Percentiles rank a stretch among this genome's conserved stretches.
These are phyloP conservation scores for Nothura maculosa DNA, from an alignment of 2,797 vertebrate genomes.

Conservation along the genomic window DNA sequence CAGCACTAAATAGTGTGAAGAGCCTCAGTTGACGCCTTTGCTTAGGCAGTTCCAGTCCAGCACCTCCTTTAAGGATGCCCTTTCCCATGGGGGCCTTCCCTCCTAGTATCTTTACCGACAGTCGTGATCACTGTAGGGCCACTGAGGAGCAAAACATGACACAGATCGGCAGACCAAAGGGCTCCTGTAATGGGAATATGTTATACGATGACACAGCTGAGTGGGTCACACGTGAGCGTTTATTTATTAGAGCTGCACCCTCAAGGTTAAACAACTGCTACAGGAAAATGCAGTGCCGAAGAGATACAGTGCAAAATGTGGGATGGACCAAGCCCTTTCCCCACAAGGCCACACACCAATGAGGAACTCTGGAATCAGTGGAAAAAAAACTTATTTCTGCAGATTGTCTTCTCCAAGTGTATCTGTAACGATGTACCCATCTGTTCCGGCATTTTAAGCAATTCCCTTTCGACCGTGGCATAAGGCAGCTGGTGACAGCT, in stretches of 20 bases:
- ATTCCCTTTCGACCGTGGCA: fast-evolving
- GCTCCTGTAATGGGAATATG: fast-evolving
- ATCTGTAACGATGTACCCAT: not conserved
- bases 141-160: not conserved
- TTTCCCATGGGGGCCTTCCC: fast-evolving
- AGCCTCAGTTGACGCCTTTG: fast-evolving
- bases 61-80: not conserved
- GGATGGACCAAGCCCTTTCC: not conserved
- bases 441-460: not conserved
- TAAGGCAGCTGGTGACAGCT: fast-evolving
- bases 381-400: not conserved
- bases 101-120: not conserved
- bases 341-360: fast-evolving
- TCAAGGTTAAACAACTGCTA: not conserved
- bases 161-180: not conserved
- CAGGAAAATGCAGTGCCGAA: not conserved
- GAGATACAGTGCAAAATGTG: not conserved
- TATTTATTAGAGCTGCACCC: constrained; percentile 45
- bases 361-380: not conserved
- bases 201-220: fast-evolving
- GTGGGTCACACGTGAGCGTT: not conserved
- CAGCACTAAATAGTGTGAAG: not conserved
- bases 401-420: not conserved
- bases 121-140: not conserved
- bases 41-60: not conserved